Percentiles rank a stretch among this genome's conserved stretches.
These are phyloP conservation scores for Anthoscopus minutus DNA, from an alignment of 2,113 vertebrate species.

Conservation along the genomic window DNA sequence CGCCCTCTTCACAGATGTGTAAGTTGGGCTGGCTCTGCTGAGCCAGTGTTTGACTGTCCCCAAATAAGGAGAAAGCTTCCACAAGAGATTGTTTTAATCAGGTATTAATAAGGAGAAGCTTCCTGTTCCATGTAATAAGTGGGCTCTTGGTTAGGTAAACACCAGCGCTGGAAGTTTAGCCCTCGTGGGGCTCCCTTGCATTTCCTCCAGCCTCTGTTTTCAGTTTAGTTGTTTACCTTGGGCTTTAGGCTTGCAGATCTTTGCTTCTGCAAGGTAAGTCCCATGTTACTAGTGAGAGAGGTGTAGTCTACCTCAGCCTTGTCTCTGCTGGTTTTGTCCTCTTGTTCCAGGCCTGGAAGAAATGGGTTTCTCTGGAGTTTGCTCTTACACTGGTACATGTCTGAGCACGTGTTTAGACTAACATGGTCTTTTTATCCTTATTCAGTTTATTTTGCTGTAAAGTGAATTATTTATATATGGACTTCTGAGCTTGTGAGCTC, in stretches of 20 bases:
- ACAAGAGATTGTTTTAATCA: neutral
- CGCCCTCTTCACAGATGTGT: slow-evolving; percentile 92
- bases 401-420: neutral
- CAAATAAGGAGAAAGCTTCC: neutral
- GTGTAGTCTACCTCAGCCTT: neutral
- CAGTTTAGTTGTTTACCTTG: neutral
- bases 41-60: neutral
- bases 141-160: neutral
- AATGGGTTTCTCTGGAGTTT: neutral
- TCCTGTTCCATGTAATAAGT: neutral
- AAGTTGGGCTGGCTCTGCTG: slow-evolving; percentile 65
- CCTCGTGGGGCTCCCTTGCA: neutral
- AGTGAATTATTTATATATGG: neutral
- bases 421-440: neutral
- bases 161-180: neutral
- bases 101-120: neutral
- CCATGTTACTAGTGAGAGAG: neutral
- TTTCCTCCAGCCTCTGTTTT: neutral
- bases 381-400: fast-evolving
- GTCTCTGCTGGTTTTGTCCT: neutral
- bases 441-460: neutral
- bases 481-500: neutral
- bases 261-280: neutral
- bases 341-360: neutral
- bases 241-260: neutral